Conservation (phyloP, 2,888 invertebrate genomes). For the Miltochrista miniata region DNA sequence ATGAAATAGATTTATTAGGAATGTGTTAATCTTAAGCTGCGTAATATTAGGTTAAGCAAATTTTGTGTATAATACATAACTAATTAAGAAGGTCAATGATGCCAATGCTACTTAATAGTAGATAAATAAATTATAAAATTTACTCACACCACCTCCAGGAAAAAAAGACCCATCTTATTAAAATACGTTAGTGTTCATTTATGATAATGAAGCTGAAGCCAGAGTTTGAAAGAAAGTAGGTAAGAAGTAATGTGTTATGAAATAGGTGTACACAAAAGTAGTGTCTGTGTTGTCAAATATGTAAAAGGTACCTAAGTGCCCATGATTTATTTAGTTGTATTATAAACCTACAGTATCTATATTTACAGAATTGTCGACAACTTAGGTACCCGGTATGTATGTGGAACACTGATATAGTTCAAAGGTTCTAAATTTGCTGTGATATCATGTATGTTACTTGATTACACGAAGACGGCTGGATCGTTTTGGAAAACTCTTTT, state of each 20-base stretch:
- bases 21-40: constrained; percentile 28
- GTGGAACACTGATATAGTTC: neutral
- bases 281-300: constrained; percentile 1
- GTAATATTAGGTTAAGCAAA: constrained; percentile 25
- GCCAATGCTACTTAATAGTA: no score
- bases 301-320: constrained; percentile 1
- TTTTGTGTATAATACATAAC: constrained; percentile 40
- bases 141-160: constrained; percentile 26
- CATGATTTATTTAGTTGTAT: neutral
- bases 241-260: constrained; percentile 14
- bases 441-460: no score
- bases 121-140: neutral
- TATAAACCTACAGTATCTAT: neutral
- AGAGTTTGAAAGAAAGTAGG: constrained; percentile 7
- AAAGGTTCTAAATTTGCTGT: no score
- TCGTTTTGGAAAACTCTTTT: neutral
- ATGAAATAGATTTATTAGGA: constrained; percentile 16
- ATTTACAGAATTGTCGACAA: no score
- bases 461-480: neutral
- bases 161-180: constrained; percentile 15
- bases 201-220: constrained; percentile 43
- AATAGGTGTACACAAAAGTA: constrained; percentile 3
- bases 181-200: constrained; percentile 22
- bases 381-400: neutral
- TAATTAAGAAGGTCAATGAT: constrained; percentile 21